A percentile compares a stretch with the other conserved stretches of the same genome.
These are phyloP conservation scores for Chrysoperla carnea DNA, from an alignment of 1,140 invertebrate species.

Conservation along the genomic window DNA sequence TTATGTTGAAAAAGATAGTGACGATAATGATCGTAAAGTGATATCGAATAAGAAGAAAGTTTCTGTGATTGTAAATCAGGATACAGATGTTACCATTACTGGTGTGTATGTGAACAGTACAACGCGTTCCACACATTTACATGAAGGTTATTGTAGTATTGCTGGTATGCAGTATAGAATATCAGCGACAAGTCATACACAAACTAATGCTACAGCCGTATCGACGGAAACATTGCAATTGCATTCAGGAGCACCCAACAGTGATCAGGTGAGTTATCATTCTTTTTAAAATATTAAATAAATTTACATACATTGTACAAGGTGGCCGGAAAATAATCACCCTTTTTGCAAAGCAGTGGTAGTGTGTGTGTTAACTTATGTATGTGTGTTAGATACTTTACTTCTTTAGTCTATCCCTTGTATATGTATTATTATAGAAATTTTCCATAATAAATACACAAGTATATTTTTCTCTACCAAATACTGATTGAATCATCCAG, in stretches of 20 bases:
- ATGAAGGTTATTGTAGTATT: conserved; percentile 66
- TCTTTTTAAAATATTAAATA: conserved; percentile 1
- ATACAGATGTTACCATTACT: conserved; percentile 72
- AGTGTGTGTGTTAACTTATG: too few relatives aligned
- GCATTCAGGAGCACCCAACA: conserved; percentile 12
- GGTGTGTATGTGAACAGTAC: conserved; percentile 58
- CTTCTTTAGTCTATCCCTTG: too few relatives aligned
- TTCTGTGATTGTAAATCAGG: conserved; percentile 56
- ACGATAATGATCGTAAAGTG: conserved; percentile 28
- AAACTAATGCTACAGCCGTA: conserved; percentile 58
- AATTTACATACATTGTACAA: too few relatives aligned
- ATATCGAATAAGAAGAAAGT: conserved; percentile 41
- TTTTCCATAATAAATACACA: too few relatives aligned
- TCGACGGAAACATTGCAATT: conserved; percentile 35
- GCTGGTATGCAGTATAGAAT: conserved; percentile 70
- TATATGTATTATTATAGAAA: too few relatives aligned
- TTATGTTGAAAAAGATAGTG: conserved; percentile 26
- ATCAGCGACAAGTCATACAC: conserved; percentile 52
- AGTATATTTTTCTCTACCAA: too few relatives aligned
- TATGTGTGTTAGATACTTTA: too few relatives aligned
- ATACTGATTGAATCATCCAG: too few relatives aligned
- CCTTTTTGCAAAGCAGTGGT: too few relatives aligned
- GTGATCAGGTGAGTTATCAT: conserved; percentile 26
- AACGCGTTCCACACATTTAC: conserved; percentile 45
- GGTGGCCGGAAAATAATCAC: too few relatives aligned